Base-by-base conservation (phyloP, 2,797 vertebrate genomes). In the Arctocebus calabarensis region DNA sequence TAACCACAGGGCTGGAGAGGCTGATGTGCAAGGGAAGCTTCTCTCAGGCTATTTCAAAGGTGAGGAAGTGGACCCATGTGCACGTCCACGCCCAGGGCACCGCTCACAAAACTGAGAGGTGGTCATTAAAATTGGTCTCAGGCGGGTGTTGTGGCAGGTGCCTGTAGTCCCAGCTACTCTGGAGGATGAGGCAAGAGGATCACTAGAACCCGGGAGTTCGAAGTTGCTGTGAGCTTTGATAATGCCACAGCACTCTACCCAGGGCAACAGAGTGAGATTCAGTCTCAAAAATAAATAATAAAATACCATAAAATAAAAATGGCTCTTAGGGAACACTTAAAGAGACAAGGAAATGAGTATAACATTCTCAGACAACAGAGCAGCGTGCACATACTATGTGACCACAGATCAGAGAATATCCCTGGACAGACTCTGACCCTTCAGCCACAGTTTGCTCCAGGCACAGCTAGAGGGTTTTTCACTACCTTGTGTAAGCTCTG, bases 341-440 rank as follows among this genome's bases (percentile, higher is more conserved):
- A 62, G 32, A 34, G 16, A 7, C 32, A 7, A 32, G 70, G 32
- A 16, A 0, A 7, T 2, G 0, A 3, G 0, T 2, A 8, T 29
- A 0, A 0, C 3, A 1, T 11, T 0, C 6, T 0, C 32, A 34
- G 14, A 12, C 34, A 55, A 17, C 1, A 27, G 17, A 17, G 55
- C 34, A 0, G 0, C 0, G 2, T 0, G 1, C 9, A 0, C 23
- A 0, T 0, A 22, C 5, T 3, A 0, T 0, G 4, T 3, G 1
- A 40, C 19, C 27, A 3, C 13, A 10, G 45, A 3, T 2, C 0
- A 19, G 10, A 3, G 20, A 13, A 25, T 37, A 0, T 0, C 0
- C 6, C 1, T 25, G 32, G 5, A 9, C 4, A 7, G 0, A 10
- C 14, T 4, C 16, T 0, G 0, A 4, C 25, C 43, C 1, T 2